phyloP scores from a whole-genome alignment of 2,797 vertebrate genomes.

The Mormyrus proboscirostris region DNA sequence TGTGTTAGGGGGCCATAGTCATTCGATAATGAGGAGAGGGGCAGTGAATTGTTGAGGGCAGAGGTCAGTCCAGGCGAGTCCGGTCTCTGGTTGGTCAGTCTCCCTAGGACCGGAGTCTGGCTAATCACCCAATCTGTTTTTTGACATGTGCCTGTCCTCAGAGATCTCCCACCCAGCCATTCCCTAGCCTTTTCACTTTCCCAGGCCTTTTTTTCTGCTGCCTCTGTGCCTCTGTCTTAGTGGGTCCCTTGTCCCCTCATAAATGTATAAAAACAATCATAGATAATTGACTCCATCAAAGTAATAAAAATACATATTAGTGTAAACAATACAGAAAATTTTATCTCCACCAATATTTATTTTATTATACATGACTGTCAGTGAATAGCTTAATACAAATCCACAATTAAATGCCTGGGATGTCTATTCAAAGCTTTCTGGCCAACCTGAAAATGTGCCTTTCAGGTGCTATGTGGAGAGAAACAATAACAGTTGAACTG shows the following conservation, averaged over 20 bases:
- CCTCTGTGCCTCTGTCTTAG: background rate
- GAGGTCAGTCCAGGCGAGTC: background rate
- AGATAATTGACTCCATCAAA: background rate
- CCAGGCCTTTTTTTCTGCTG: background rate
- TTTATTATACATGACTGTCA: background rate
- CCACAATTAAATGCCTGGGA: background rate
- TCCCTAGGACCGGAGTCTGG: background rate
- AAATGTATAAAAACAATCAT: background rate
- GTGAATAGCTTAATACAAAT: background rate
- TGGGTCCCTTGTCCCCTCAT: background rate
- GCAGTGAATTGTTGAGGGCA: background rate
- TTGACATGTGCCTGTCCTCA: background rate
- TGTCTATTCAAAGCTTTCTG: background rate
- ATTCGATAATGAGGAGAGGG: background rate
- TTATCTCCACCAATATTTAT: background rate
- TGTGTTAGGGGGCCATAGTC: background rate
- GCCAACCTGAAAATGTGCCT: background rate
- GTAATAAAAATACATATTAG: background rate
- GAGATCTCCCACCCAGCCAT: background rate
- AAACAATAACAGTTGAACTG: constrained; percentile 30
- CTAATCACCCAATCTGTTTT: background rate
- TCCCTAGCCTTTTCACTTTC: background rate
- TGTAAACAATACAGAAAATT: background rate
- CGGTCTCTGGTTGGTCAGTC: background rate
- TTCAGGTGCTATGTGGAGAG: background rate